Evolutionary conservation across 2,888 invertebrate species (phyloP), one percentile per base, ranked within the genome.

Genomic region (Urechis unicinctus): DNA sequence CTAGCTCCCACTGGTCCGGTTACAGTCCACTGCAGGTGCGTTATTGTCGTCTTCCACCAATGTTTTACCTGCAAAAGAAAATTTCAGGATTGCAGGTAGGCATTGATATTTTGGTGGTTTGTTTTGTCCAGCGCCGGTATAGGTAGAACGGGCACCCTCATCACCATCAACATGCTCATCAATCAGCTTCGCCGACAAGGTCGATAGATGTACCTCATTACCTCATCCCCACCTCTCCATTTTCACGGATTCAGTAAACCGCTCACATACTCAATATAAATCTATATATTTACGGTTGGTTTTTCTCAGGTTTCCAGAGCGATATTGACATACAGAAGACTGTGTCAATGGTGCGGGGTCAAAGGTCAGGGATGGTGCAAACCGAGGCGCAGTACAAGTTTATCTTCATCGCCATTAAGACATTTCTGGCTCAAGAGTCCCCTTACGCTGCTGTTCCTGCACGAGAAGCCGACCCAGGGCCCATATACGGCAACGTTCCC

Each of bases 381-480:
- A 98, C 97, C 56, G 97, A 97, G 81, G 94, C 95, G 52, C 98
- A 99, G 83, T 99, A 99, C 81, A 94, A 95, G 81, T 98, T 99
- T 80, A 92, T 99, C 58, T 99, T 99, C 81, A 85, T 94, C 80
- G 97, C 97, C 59, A 90, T 98, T 3, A 67, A 68, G 31, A n/a
- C n/a, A n/a, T n/a, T n/a, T n/a, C n/a, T n/a, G n/a, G n/a, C n/a
- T n/a, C n/a, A n/a, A n/a, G n/a, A n/a, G n/a, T n/a, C n/a, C n/a
- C n/a, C n/a, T n/a, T n/a, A n/a, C n/a, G n/a, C n/a, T n/a, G n/a
- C n/a, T n/a, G n/a, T n/a, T n/a, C n/a, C n/a, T n/a, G n/a, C n/a
- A n/a, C n/a, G n/a, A n/a, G n/a, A n/a, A n/a, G n/a, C n/a, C n/a
- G n/a, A n/a, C n/a, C n/a, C n/a, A n/a, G n/a, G n/a, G n/a, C n/a